A percentile compares a stretch with the other conserved stretches of the same genome.
Conservation (phyloP, 2,888 invertebrate species). For the Stegophylla sp. region DNA sequence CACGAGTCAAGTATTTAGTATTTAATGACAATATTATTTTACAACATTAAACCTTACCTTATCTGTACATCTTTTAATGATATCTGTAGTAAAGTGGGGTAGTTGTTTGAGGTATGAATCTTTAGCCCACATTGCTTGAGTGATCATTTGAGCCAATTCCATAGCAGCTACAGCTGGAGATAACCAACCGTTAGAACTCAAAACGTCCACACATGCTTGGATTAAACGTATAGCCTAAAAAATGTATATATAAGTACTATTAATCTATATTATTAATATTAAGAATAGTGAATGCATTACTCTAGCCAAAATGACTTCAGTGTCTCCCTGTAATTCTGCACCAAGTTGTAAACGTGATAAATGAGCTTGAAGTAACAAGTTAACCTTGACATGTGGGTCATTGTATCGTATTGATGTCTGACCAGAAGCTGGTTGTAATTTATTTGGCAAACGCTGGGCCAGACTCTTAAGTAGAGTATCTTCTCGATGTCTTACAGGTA, state of each 20-base stretch:
- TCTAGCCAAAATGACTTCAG: conserved; percentile 85
- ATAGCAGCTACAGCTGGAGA: conserved; percentile 98
- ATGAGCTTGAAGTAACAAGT: conserved; percentile 93
- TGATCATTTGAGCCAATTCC: conserved; percentile 99
- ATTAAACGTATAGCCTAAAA: conserved; percentile 79
- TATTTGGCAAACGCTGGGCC: conserved; percentile 71
- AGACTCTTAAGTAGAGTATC: conserved; percentile 81
- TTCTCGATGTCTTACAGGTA: conserved; percentile 94
- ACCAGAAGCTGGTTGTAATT: conserved; percentile 67
- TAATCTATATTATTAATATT: conserved; percentile 42
- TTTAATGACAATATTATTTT: conserved; percentile 11
- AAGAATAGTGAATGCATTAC: conserved; percentile 63
- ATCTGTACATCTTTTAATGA: conserved; percentile 88
- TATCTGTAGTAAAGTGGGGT: conserved; percentile 90
- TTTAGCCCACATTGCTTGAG: conserved; percentile 99
- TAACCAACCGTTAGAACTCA: conserved; percentile 96
- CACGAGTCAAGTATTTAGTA: not conserved
- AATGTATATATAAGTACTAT: not conserved
- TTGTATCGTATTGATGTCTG: conserved; percentile 80
- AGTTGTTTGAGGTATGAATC: conserved; percentile 96
- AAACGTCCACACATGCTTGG: conserved; percentile 93
- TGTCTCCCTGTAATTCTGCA: conserved; percentile 95
- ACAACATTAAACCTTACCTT: conserved; percentile 69
- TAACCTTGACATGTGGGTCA: conserved; percentile 96
- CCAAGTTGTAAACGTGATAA: conserved; percentile 91